Base-by-base conservation (phyloP, 2,113 vertebrate species). In the Ophiodon elongatus region DNA sequence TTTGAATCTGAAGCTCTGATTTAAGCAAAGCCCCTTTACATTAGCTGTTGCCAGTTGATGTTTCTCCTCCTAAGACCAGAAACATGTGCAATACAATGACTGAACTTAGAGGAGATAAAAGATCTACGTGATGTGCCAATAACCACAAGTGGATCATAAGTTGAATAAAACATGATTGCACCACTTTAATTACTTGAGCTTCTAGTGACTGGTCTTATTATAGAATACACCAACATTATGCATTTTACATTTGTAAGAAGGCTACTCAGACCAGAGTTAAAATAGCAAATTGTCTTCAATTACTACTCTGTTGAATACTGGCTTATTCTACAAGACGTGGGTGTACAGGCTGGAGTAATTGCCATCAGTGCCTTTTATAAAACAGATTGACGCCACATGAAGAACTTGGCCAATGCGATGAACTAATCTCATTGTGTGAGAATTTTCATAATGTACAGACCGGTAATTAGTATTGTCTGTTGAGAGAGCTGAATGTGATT, bases 361-460 rank as follows among this genome's bases (percentile, higher is more conserved):
- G 45, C 39, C 50, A 66, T 84, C 17, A 43, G 2, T 33, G 29
- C 23, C 37, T 73, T 78, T 73, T 33, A 41, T 59, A 39, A 79
- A 8, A 85, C 70, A 85, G 76, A 84, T 50, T 79, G 76, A 76
- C 52, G 47, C 73, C 76, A 89, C 64, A 73, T 89, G 80, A 78
- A 85, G 45, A 52, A 23, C 27, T 83, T 89, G 79, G 75, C 86
- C 57, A 23, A 73, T 63, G 67, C 15, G 31, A 2, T 52, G 25
- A 76, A 56, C 35, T 59, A 43, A 19, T 72, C n/a, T 76, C 19
- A 33, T 19, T 77, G 21, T 82, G 52, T 83, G 54, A 80, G 67
- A 76, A 35, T 70, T 39, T 41, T 78, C 2, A 65, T 66, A 27
- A 75, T 75, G 60, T 59, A 74, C 50, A 47, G 5, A 66, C 4